These are phyloP conservation scores for Eulemur coronatus DNA, from an alignment of 2,797 vertebrate genomes.

Conservation along the genomic window DNA sequence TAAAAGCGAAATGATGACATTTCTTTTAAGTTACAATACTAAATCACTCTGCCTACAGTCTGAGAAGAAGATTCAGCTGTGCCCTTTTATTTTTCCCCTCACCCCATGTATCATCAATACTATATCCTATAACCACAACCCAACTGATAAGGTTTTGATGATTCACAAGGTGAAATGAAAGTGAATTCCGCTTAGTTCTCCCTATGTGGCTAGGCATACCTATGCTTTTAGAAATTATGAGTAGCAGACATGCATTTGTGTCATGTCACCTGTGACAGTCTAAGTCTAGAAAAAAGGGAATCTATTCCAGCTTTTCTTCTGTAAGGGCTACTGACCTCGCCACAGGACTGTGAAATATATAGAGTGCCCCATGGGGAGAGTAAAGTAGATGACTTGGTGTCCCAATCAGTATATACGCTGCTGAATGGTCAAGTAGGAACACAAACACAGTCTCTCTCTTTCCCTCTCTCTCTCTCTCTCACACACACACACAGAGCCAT, in stretches of 20 bases:
- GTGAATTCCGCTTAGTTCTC: constrained; percentile 20
- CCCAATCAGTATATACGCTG: background rate
- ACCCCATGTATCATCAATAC: background rate
- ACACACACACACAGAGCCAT: background rate
- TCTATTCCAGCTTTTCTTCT: constrained; percentile 38
- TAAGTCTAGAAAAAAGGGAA: constrained; percentile 47
- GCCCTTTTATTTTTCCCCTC: background rate
- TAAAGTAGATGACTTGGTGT: background rate
- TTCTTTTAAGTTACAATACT: background rate
- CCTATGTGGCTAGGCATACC: background rate
- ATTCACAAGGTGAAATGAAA: background rate
- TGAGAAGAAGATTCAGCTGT: constrained; percentile 8
- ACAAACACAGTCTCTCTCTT: background rate
- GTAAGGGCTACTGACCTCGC: constrained; percentile 38
- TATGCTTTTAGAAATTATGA: constrained; percentile 28
- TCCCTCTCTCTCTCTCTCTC: background rate
- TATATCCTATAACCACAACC: background rate
- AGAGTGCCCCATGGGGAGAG: background rate
- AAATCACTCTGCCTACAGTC: background rate
- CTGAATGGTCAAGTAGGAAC: background rate
- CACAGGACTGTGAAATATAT: background rate
- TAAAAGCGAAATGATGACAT: constrained; percentile 17
- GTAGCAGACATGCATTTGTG: background rate
- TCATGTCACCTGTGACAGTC: background rate
- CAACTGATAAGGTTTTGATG: constrained; percentile 24